Base-by-base conservation (phyloP, 2,888 invertebrate species). In the Heliconius erato region DNA sequence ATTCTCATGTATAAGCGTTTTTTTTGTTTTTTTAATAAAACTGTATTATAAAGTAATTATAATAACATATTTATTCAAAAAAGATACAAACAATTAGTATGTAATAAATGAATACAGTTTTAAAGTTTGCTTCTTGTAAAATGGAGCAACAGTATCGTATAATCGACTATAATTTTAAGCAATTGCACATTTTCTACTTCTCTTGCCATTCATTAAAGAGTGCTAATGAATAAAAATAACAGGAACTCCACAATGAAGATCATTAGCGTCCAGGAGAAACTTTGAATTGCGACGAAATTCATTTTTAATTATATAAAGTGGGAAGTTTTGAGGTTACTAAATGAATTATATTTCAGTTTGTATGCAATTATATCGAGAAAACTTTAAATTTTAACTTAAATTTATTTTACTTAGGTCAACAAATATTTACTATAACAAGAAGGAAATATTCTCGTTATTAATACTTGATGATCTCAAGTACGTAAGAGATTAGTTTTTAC, bases 221-320 rank as follows among this genome's bases (percentile, higher is more conserved):
- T 89, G 87, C 88, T 90, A 91, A 92, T 92, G 90, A 88, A 90
- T 91, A 77, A 80, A 79, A 90, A 88, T 89, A 90, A 76, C 69
- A 87, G 88, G 88, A 87, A 87, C 87, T 85, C 85, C 88, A 92
- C 92, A 92, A 92, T 91, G 88, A 88, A 79, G 87, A 89, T 92
- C 92, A 90, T 93, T 93, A 92, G 90, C 72, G 80, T 82, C 76
- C 80, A 44, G 49, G 72, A 74, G 84, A 85, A 86, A 86, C 91
- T 91, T 89, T 90, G 89, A 91, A 91, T 89, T 90, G 88, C 85
- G 86, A 91, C 91, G 89, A 91, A 92, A 92, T 92, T 91, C 88
- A 90, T 91, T 90, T 90, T 91, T 90, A 89, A 91, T 91, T 92
- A 89, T 89, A 90, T 90, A 90, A 89, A 89, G 88, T 87, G 86